Evolutionary conservation across 37 sponge, comb jelly and placozoan genomes (phyloP), one percentile per base, ranked within the genome.

Genomic region (Haliclona indistincta): DNA sequence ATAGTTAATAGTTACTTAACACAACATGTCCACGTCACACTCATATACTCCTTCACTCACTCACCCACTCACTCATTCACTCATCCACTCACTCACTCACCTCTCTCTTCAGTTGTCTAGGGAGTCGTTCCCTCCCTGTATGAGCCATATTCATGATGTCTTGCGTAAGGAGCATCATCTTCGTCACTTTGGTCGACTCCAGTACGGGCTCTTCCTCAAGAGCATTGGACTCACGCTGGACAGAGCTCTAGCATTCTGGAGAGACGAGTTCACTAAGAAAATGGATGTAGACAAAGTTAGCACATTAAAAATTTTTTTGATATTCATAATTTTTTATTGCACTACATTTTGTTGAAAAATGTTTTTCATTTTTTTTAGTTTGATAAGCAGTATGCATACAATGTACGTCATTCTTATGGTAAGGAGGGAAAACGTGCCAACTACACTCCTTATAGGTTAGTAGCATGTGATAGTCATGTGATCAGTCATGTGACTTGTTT

Each of bases 121-220:
- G 68, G 83, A 90, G 67, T 94, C 98, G 36, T 97, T 82, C 56
- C 90, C 98, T 26, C 95, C 85, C 36, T 97, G 98, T 60, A 97
- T 97, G 98, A 73, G 83, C 7, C 74, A 91, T 45, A 73, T 97
- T n/a, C 92, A 97, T 58, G 81, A 94, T 38, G 41, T 83, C 7
- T 80, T 97, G 64, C 53, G 89, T 20, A 83, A 78, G 43, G 85
- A 91, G 33, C 98, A 97, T 75, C 98, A 97, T 68, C 76, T 97
- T 39, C 77, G 68, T 53, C 98, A 97, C 73, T 85, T 84, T 56
- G 95, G 89, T 33, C 64, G 98, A 35, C 79, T 97, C 11, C 98
- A 97, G 82, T 94, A 91, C 47, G 96, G 98, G 1, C 87, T 97
- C 13, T 97, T 97, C 76, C 81, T 97, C 32, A 97, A 97, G 80